phyloP scores from a whole-genome alignment of 2,888 invertebrate genomes.

The Xestia sexstrigata region DNA sequence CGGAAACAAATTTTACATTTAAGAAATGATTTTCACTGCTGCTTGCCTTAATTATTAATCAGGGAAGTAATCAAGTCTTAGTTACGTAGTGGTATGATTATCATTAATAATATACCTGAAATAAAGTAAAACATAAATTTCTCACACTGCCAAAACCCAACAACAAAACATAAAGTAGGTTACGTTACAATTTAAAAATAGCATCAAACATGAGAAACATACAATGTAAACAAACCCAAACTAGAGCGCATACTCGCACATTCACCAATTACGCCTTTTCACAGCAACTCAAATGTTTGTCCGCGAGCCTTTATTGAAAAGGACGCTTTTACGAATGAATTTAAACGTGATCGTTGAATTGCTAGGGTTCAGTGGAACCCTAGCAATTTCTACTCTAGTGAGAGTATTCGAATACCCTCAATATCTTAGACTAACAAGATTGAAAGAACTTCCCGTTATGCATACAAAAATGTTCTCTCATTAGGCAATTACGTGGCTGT shows the following conservation, averaged over 20 bases:
- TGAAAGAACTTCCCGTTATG: constrained; percentile 63
- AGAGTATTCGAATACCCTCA: too few species aligned
- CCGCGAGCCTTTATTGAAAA: constrained; percentile 59
- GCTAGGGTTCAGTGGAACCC: constrained; percentile 11
- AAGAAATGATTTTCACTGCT: neutral
- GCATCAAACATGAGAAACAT: constrained; percentile 20
- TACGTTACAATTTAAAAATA: constrained; percentile 14
- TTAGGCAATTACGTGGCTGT: constrained; percentile 43
- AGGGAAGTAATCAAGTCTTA: neutral
- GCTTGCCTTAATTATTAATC: neutral
- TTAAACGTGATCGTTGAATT: constrained; percentile 61
- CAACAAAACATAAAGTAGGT: neutral
- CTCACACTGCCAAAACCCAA: neutral
- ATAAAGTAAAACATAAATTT: constrained; percentile 1
- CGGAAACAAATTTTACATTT: constrained; percentile 8
- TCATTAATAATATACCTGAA: too few species aligned
- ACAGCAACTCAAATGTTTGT: constrained; percentile 58
- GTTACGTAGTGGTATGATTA: neutral
- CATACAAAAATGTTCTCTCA: constrained; percentile 62
- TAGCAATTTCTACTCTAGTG: too few species aligned
- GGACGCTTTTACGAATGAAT: constrained; percentile 65
- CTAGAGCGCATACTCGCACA: constrained; percentile 16
- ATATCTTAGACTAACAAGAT: constrained; percentile 64
- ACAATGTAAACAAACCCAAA: constrained; percentile 32
- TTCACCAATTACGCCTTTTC: constrained; percentile 49